Evolutionary conservation across 2,797 vertebrate genomes (phyloP).

Genomic region (Parauchenoglanis punctatus): DNA sequence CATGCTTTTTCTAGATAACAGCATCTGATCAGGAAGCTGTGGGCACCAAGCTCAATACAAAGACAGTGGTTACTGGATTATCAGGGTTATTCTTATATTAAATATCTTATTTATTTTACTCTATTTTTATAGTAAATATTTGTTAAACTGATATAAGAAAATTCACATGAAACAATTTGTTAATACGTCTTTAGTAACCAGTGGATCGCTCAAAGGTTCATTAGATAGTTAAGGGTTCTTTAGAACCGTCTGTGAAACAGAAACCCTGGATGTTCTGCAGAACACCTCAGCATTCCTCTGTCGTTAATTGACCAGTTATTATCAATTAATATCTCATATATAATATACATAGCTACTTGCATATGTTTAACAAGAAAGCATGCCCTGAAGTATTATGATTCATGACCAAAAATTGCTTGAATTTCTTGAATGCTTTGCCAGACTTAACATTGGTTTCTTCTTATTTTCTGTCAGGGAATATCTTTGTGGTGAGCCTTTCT

Average conservation of each 20-base stretch:
- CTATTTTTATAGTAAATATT: background rate
- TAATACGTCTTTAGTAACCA: background rate
- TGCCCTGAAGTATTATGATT: background rate
- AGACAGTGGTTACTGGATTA: background rate
- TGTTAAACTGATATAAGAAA: background rate
- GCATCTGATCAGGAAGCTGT: slow-evolving; percentile 17
- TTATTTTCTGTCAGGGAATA: slow-evolving; percentile 42
- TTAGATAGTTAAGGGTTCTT: background rate
- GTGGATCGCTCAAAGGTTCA: background rate
- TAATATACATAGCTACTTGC: background rate
- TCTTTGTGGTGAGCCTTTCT: slow-evolving; percentile 60
- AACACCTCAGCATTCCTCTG: background rate
- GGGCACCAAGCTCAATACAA: background rate
- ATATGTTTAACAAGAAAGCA: background rate
- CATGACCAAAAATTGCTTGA: background rate
- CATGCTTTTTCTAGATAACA: slow-evolving; percentile 19
- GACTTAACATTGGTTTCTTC: background rate
- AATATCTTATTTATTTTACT: too few species aligned
- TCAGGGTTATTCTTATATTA: background rate
- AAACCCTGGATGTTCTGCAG: background rate
- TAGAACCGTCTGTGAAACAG: background rate
- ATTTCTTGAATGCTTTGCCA: background rate
- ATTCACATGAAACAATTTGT: background rate
- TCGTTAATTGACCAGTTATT: background rate
- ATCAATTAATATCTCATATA: background rate